Evolutionary conservation across 2,888 invertebrate species (phyloP), one percentile per base, ranked within the genome.

Genomic region (Morpho deidamia): DNA sequence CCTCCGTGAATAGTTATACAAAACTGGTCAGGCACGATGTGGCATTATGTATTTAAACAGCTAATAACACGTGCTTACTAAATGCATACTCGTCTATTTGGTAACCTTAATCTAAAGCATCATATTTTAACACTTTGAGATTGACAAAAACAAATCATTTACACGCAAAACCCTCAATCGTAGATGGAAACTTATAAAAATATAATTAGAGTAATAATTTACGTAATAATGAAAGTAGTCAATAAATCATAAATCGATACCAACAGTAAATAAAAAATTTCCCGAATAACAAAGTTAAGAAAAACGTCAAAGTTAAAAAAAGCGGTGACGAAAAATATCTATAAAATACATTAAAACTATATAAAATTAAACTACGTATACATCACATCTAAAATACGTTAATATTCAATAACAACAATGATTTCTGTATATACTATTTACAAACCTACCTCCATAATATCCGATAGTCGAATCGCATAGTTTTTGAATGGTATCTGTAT

Each of bases 391-490:
- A 84, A 83, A 85, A 40, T 33, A 81, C 74, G 76, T 83, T 76
- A 75, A 76, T 78, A 83, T 79, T 74, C 69, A 82, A 86, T 71
- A 83, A 87, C 81, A 83, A 83, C 72, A 74, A 77, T 78, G 77
- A 81, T 76, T 72, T 59, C 48, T 67, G 69, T 71, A 73, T 69
- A 64, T 83, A 40, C 14, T 48, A 84, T 85, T 63, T 84, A 85
- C 84, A 85, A 74, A 75, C 74, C 68, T 62, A 62, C 64, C 58
- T 60, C 55, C 56, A 55, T 38, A 44, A 51, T 51, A 52, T 56
- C 53, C 62, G 58, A 65, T 68, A 58, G 65, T 68, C 65, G 63
- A 66, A 66, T 68, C 71, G 74, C 68, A 70, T 72, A 76, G 73
- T 74, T 76, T 74, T 53, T 59, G 58, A 68, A 62, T 67, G 68